phyloP scores from a whole-genome alignment of 2,797 vertebrate genomes.

The Scyliorhinus canicula region DNA sequence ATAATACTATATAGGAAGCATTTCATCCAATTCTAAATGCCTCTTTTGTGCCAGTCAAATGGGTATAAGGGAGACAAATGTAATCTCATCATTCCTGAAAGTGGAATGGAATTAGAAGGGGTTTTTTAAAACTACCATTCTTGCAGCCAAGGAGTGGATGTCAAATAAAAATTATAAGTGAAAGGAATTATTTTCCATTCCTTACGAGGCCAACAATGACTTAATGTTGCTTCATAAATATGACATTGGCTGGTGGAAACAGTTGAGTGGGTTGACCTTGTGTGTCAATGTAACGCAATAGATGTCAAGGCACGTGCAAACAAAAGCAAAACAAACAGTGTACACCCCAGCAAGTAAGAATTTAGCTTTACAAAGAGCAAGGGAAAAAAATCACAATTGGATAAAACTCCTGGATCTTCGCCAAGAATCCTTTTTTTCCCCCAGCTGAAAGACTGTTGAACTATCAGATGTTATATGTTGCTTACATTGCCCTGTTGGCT shows the following conservation, averaged over 20 bases:
- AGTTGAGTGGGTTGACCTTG: not conserved
- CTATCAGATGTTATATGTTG: conserved; percentile 39
- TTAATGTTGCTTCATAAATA: not conserved
- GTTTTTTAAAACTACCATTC: not conserved
- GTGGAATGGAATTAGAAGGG: not conserved
- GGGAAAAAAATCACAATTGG: conserved; percentile 36
- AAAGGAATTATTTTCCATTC: conserved; percentile 34
- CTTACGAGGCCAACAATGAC: conserved; percentile 1
- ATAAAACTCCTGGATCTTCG: conserved; percentile 40
- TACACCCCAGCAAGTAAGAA: too few species aligned
- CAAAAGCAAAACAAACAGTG: not conserved
- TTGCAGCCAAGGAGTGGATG: not conserved
- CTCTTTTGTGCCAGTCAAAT: conserved; percentile 27
- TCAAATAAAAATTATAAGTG: conserved; percentile 14
- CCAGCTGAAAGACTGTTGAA: conserved; percentile 18
- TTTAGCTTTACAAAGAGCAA: not conserved
- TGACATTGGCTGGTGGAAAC: not conserved
- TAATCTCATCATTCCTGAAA: conserved; percentile 9
- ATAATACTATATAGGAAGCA: conserved; percentile 21
- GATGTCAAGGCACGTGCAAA: not conserved
- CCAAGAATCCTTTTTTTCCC: conserved; percentile 30
- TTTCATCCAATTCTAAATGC: conserved; percentile 32
- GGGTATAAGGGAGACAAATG: not conserved
- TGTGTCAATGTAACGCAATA: not conserved
- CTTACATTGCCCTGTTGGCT: conserved; percentile 41